Conservation (phyloP, 2,113 vertebrate species). For the Gopherus evgoodei region DNA sequence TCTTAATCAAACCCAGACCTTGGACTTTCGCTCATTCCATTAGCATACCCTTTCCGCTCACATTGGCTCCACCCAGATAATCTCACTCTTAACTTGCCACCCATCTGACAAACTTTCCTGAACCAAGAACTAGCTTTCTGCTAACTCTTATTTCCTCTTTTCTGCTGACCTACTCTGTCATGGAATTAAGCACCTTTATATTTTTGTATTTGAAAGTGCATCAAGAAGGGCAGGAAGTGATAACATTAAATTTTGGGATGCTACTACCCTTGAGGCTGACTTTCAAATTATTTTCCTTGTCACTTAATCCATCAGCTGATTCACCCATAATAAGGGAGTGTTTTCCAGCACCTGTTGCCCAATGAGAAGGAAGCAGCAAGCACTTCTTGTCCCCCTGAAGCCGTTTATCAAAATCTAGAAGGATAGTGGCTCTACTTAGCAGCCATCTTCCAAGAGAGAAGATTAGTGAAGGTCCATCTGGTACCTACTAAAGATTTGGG, state of each 20-base stretch:
- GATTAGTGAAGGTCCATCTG: background rate
- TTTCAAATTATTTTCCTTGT: background rate
- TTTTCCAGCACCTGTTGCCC: background rate
- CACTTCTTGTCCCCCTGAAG: background rate
- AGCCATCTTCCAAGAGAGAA: background rate
- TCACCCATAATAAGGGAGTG: background rate
- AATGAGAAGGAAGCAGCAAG: background rate
- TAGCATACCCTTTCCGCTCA: background rate
- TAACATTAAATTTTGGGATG: background rate
- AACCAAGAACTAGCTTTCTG: background rate
- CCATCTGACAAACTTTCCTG: background rate
- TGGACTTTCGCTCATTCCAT: background rate
- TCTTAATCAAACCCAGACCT: background rate
- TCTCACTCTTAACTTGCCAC: background rate
- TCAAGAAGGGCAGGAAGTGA: background rate
- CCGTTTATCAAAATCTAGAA: background rate
- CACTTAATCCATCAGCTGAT: background rate
- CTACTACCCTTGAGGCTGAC: background rate
- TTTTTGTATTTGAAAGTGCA: background rate
- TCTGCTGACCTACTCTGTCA: background rate
- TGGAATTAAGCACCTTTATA: background rate
- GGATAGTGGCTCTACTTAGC: fast-evolving
- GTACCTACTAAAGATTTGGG: background rate
- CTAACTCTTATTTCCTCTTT: fast-evolving
- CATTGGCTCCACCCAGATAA: background rate